Base-by-base conservation (phyloP, 2,888 invertebrate species). In the Tetragonisca angustula region DNA sequence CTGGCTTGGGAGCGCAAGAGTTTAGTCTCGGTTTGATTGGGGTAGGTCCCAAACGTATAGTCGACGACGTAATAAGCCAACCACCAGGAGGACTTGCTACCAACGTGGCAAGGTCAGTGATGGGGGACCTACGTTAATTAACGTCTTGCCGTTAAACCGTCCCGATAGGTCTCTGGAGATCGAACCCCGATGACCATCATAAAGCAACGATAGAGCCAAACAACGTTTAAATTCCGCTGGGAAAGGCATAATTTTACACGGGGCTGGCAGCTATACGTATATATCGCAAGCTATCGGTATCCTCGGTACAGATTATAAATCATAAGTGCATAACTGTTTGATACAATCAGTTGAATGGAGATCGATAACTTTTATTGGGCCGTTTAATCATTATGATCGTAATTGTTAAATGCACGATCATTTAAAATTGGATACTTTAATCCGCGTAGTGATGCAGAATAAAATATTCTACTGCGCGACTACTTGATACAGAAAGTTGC, bases 1-100 rank as follows among this genome's bases (percentile, higher is more conserved):
- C 72, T 83, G 82, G 76, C 86, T 81, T 84, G 87, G 85, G 83
- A 87, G 82, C 85, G 79, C 81, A 50, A 77, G 83, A 87, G 90
- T 91, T 90, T 90, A 86, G 91, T 84, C 87, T 86, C 84, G 85
- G 89, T 90, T 91, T 91, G 90, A 91, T 92, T 92, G 92, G 91
- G 91, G 90, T 92, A 92, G 91, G 91, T 91, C 89, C 82, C 90
- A 89, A 87, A 89, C 84, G 89, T 85, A 87, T 85, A 86, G 78
- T 84, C 85, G 83, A 78, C 84, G 85, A 83, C 85, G 85, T 90
- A 87, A 90, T 83, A 83, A 76, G 82, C 83, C 79, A 54, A 73
- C 76, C 82, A 62, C 69, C 79, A 49, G 61, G 64, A 86, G 82
- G 65, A 81, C 75, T 78, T 79, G 87, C 74, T 76, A 76, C 64